Evolutionary conservation across 2,797 vertebrate species (phyloP).

Genomic region (Paramormyrops hopkinsi): DNA sequence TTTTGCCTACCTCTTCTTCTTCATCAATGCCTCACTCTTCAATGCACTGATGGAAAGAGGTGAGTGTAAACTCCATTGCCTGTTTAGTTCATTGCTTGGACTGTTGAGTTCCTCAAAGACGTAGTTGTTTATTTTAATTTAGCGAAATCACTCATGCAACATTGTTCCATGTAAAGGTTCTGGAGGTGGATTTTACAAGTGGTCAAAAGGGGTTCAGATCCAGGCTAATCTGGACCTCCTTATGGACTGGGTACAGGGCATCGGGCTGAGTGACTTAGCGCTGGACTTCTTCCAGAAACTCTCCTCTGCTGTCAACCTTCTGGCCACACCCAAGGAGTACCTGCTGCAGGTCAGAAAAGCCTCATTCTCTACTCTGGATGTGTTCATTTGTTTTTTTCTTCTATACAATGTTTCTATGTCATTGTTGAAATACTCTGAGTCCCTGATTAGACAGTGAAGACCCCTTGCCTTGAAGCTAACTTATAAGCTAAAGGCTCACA

Average conservation of each 20-base stretch:
- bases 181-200: conserved; percentile 66
- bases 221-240: conserved; percentile 64
- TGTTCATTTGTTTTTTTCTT: background rate
- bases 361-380: background rate
- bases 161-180: conserved; percentile 50
- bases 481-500: background rate
- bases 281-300: conserved; percentile 59
- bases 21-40: conserved; percentile 70
- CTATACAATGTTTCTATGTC: background rate
- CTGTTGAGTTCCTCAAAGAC: background rate
- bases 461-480: background rate
- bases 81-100: too few species aligned
- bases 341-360: conserved; percentile 59
- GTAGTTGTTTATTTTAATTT: background rate
- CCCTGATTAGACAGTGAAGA: background rate
- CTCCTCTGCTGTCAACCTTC: conserved; percentile 63
- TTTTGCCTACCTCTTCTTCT: conserved; percentile 69
- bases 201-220: conserved; percentile 65
- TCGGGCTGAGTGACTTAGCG: conserved; percentile 59
- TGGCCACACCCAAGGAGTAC: conserved; percentile 62
- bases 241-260: conserved; percentile 64
- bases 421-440: background rate
- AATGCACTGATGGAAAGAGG: conserved; percentile 74
- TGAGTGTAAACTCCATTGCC: conserved; percentile 11
- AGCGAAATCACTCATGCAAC: background rate